Conservation (phyloP, 2,888 invertebrate species). For the Thymelicus sylvestris region DNA sequence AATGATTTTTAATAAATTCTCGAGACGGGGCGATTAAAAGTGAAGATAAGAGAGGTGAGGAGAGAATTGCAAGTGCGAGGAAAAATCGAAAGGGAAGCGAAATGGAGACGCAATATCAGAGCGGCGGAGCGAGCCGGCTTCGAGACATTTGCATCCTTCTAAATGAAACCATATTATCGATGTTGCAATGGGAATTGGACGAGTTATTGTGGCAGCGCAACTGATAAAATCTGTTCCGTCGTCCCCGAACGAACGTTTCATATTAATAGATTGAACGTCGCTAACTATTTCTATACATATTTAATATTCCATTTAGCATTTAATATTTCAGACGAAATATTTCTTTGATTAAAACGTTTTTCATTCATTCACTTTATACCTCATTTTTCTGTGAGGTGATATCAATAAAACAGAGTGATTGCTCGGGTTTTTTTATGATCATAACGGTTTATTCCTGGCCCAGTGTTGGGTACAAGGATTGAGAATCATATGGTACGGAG, state of each 20-base stretch:
- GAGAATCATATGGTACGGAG: too few relatives aligned
- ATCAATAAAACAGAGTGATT: background rate
- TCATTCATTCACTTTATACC: conserved; percentile 7
- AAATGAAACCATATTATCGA: conserved; percentile 66
- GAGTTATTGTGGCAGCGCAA: conserved; percentile 55
- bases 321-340: conserved; percentile 22
- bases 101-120: conserved; percentile 68
- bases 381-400: background rate
- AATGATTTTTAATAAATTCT: conserved; percentile 72
- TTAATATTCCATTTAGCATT: conserved; percentile 30
- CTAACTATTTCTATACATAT: conserved; percentile 32
- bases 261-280: conserved; percentile 36
- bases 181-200: conserved; percentile 62
- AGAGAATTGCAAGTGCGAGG: conserved; percentile 47
- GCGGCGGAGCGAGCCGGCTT: conserved; percentile 62
- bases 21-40: conserved; percentile 69
- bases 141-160: conserved; percentile 72
- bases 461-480: background rate
- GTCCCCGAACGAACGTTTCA: conserved; percentile 34
- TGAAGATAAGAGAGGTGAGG: conserved; percentile 66
- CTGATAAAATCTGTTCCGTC: conserved; percentile 42
- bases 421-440: background rate
- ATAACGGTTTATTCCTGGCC: background rate
- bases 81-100: conserved; percentile 44
- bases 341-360: conserved; percentile 9